These are phyloP conservation scores for Palythoa heliodiscus DNA, from an alignment of 92 coral and sea anemone species.

Conservation along the genomic window DNA sequence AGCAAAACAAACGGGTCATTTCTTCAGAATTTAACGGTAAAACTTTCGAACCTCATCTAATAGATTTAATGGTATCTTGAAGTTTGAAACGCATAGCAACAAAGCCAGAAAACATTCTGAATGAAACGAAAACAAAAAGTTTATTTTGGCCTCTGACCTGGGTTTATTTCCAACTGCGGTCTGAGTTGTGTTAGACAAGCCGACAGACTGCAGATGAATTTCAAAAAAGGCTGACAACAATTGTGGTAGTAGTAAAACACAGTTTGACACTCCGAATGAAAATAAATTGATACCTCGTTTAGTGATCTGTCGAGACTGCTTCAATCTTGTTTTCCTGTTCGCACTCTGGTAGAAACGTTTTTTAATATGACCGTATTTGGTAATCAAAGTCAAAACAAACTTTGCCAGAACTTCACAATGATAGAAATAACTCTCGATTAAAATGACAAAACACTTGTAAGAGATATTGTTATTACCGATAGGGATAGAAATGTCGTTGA, in stretches of 20 bases:
- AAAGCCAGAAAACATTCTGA: not conserved
- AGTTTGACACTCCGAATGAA: constrained; percentile 44
- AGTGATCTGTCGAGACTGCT: constrained; percentile 40
- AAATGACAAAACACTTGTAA: not conserved
- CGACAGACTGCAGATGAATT: constrained; percentile 28
- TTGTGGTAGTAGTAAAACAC: constrained; percentile 20
- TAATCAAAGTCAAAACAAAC: constrained; percentile 15
- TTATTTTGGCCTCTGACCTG: constrained; percentile 42
- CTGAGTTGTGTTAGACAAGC: not conserved
- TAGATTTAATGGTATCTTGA: not conserved
- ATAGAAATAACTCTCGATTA: not conserved
- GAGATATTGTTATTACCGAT: not conserved
- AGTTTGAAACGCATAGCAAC: not conserved
- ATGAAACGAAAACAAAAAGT: constrained; percentile 5
- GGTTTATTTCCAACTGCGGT: constrained; percentile 30
- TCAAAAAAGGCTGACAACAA: constrained; percentile 31
- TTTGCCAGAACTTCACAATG: constrained; percentile 11
- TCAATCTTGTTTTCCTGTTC: constrained; percentile 38
- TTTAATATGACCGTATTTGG: constrained; percentile 45
- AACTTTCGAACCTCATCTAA: not conserved
- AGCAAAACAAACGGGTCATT: constrained; percentile 17
- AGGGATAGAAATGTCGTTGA: not conserved
- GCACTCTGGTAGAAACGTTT: constrained; percentile 4
- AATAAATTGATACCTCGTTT: constrained; percentile 47
- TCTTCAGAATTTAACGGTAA: constrained; percentile 11